Percentiles rank a stretch among this genome's conserved stretches.
phyloP scores from a whole-genome alignment of 2,113 vertebrate species.

The Coturnix japonica region DNA sequence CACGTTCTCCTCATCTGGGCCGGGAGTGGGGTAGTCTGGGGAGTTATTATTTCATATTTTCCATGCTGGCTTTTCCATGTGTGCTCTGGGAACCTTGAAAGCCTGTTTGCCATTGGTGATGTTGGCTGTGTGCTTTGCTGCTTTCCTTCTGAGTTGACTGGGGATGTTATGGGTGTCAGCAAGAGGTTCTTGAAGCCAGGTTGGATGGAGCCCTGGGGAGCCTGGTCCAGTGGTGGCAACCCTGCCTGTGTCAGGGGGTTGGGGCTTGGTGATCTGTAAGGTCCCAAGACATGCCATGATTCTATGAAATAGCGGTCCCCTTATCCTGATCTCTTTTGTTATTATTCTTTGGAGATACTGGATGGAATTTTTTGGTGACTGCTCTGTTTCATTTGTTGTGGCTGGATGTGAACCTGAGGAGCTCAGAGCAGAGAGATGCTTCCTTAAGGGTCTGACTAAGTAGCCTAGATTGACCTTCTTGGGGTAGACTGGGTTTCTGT shows the following conservation, averaged over 20 bases:
- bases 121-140: background rate
- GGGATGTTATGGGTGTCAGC: background rate
- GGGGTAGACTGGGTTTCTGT: background rate
- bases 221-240: too few species aligned
- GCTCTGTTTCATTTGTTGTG: background rate
- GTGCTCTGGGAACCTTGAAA: background rate
- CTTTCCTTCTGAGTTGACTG: background rate
- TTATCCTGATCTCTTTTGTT: background rate
- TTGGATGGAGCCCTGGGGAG: too few species aligned
- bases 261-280: too few species aligned
- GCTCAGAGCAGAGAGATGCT: background rate
- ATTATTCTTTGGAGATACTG: background rate
- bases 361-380: background rate
- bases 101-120: background rate
- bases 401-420: background rate
- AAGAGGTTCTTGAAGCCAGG: too few species aligned
- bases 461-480: background rate
- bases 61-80: background rate
- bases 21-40: background rate
- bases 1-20: background rate
- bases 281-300: too few species aligned
- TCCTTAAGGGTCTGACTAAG: background rate
- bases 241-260: too few species aligned
- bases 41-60: background rate
- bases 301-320: too few species aligned